A percentile compares a stretch with the other conserved stretches of the same genome.
Conservation (phyloP, 2,888 invertebrate species). For the Habrosyne pyritoides region DNA sequence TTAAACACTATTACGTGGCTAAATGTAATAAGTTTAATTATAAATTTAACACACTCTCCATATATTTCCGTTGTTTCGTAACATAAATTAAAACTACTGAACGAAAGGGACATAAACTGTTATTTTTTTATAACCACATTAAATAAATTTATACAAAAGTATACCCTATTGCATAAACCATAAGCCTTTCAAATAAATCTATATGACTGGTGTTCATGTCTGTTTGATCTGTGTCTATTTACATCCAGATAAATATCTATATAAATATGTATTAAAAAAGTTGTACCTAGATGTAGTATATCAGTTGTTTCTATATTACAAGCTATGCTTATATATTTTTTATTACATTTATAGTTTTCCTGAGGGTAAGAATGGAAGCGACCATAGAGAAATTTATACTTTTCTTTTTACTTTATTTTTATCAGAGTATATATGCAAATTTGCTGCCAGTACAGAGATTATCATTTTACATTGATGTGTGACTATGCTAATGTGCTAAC, state of each 20-base stretch:
- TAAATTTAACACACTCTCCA: slow-evolving; percentile 28
- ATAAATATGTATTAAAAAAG: no score
- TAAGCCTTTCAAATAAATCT: no score
- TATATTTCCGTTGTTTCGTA: slow-evolving; percentile 25
- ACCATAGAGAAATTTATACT: no score
- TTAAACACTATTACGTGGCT: slow-evolving; percentile 25
- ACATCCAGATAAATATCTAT: no score
- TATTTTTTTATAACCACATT: background rate
- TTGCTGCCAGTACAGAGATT: background rate
- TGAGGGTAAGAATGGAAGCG: no score
- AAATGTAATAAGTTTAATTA: slow-evolving; percentile 28
- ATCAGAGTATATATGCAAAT: background rate
- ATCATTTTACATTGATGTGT: background rate
- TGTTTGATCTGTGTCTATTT: no score
- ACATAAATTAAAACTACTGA: slow-evolving; percentile 15
- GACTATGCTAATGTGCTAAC: background rate
- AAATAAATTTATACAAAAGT: background rate
- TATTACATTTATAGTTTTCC: no score
- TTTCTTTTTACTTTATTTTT: background rate
- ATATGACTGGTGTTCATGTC: no score
- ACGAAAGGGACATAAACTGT: background rate
- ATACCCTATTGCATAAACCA: no score
- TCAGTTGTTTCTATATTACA: no score
- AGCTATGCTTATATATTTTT: no score
- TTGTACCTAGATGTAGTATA: no score